phyloP scores from a whole-genome alignment of 2,113 vertebrate genomes.

The Lethenteron camtschaticum region DNA sequence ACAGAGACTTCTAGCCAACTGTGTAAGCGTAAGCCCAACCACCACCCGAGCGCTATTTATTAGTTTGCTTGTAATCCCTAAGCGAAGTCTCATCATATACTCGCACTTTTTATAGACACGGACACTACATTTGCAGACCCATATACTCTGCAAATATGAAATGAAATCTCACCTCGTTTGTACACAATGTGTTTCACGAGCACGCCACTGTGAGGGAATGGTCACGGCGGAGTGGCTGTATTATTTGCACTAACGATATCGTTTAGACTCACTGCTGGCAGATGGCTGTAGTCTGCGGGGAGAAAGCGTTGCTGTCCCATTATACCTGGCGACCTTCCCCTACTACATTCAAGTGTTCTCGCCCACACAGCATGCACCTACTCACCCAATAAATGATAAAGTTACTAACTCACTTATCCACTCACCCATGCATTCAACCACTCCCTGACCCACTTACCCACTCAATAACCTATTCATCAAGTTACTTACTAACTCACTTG shows the following conservation, averaged over 20 bases:
- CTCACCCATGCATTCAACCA: neutral
- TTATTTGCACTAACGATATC: neutral
- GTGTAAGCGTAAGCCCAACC: neutral
- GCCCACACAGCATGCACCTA: neutral
- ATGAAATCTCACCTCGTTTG: neutral
- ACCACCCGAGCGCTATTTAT: neutral
- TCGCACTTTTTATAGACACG: neutral
- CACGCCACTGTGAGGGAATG: neutral
- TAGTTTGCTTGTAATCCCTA: neutral
- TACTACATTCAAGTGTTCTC: neutral
- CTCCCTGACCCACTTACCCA: neutral
- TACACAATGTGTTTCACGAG: neutral
- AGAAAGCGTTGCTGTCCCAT: neutral
- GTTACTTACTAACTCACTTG: too few relatives aligned
- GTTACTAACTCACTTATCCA: neutral
- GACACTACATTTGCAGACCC: neutral
- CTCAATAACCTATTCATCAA: too few relatives aligned
- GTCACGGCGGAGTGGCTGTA: neutral
- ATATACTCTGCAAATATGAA: neutral
- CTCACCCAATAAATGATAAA: neutral
- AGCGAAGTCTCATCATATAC: slow-evolving; percentile 2
- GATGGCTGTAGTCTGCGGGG: neutral
- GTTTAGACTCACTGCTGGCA: neutral
- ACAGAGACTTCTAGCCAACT: neutral
- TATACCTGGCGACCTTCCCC: neutral